Evolutionary conservation across 2,797 vertebrate species (phyloP).

Genomic region (Tachyglossus aculeatus): DNA sequence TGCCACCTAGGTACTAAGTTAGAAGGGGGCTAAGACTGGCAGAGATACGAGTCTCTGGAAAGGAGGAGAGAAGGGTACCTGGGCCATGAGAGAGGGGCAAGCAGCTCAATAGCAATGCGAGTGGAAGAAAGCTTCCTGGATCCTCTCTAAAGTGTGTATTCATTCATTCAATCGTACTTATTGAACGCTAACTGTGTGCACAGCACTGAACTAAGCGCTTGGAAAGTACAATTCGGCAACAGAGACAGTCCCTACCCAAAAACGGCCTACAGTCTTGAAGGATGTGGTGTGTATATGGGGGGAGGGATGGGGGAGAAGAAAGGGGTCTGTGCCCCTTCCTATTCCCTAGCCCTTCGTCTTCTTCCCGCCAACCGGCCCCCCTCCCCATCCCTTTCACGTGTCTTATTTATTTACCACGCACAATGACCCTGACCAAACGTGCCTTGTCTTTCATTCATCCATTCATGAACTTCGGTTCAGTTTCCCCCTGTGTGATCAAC

Average conservation of each 20-base stretch:
- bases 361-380: background rate
- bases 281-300: too few relatives aligned
- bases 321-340: too few relatives aligned
- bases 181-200: too few relatives aligned
- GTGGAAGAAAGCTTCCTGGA: too few relatives aligned
- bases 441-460: constrained; percentile 1
- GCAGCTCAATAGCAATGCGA: too few relatives aligned
- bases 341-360: too few relatives aligned
- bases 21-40: background rate
- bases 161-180: too few relatives aligned
- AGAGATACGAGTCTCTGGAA: background rate
- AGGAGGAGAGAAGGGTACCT: background rate
- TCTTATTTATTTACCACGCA: constrained; percentile 19
- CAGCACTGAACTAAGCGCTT: too few relatives aligned
- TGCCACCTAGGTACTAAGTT: background rate
- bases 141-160: too few relatives aligned
- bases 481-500: background rate
- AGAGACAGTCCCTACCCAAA: too few relatives aligned
- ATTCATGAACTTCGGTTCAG: constrained; percentile 4
- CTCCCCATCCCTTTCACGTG: background rate
- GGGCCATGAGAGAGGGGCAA: rapidly evolving
- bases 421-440: background rate
- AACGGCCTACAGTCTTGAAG: too few relatives aligned
- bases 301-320: background rate
- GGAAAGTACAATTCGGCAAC: too few relatives aligned